These are phyloP conservation scores for Nanorana parkeri DNA, from an alignment of 2,113 vertebrate species.

Conservation along the genomic window DNA sequence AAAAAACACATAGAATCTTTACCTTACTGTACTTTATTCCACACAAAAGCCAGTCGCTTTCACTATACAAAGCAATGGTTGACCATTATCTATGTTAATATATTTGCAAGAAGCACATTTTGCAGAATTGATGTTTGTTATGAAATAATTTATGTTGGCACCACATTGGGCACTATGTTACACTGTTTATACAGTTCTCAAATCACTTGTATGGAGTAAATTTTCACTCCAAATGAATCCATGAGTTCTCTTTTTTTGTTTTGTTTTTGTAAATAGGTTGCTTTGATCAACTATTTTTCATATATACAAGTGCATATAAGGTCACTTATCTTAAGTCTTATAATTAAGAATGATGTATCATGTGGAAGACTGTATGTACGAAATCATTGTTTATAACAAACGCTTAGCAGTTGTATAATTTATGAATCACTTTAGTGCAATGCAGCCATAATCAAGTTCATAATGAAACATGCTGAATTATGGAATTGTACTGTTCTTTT, in stretches of 20 bases:
- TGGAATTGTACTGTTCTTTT: constrained; percentile 54
- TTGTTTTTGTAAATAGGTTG: constrained; percentile 38
- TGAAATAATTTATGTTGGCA: constrained; percentile 47
- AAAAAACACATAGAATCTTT: constrained; percentile 30
- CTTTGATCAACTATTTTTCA: constrained; percentile 1
- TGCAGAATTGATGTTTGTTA: constrained; percentile 25
- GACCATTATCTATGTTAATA: constrained; percentile 34
- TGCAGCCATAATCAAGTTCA: constrained; percentile 57
- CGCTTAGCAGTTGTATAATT: constrained; percentile 58
- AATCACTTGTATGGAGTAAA: constrained; percentile 43
- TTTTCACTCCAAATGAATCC: constrained; percentile 33
- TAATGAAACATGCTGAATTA: constrained; percentile 56
- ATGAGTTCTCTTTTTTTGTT: not conserved
- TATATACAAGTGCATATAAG: constrained; percentile 31
- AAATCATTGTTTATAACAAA: constrained; percentile 49
- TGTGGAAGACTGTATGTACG: constrained; percentile 38
- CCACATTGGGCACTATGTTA: constrained; percentile 41
- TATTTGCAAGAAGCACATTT: constrained; percentile 49
- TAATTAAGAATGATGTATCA: constrained; percentile 41
- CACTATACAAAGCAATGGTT: constrained; percentile 36
- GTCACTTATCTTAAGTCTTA: constrained; percentile 38
- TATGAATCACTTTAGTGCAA: constrained; percentile 58
- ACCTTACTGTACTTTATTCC: constrained; percentile 47
- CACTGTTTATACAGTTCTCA: constrained; percentile 43
- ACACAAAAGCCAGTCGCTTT: constrained; percentile 42